Evolutionary conservation across 2,797 vertebrate genomes (phyloP), one percentile per base, ranked within the genome.

Genomic region (Cyprinella venusta): DNA sequence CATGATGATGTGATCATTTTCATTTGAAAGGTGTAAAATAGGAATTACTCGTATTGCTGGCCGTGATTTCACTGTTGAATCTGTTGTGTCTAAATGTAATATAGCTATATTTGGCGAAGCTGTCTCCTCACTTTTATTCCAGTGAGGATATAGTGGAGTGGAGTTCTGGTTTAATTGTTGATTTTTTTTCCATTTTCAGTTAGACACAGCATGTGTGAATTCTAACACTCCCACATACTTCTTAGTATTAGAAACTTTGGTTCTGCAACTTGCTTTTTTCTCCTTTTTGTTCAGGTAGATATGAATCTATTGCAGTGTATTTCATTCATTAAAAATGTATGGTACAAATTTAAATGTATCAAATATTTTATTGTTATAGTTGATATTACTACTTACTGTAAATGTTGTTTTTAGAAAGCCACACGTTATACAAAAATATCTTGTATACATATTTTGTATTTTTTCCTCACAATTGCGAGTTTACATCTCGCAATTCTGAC

Each of bases 181-280:
- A 30, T 42, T 21, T 15, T 21, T 2, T 70, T 70, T 24, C 65
- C 36, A 21, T 56, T 67, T 56, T 80, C 16, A 69, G 65, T 19
- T 16, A 80, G 18, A 42, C 52, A 42, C 36, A 40, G 56, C 50
- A 70, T 70, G 67, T 70, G 36, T 70, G 78, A 80, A 70, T 80
- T 70, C 65, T 80, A 45, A 80, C 78, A 80, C 78, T 79, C 50
- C 77, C 77, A 69, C 64, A 42, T 69, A 26, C 16, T 56, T 68
- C 38, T 40, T 56, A 26, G 48, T 69, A 68, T 36, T 56, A 30
- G 54, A 69, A 42, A 80, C 50, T 80, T 70, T 45, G 56, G 8
- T 76, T 24, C 61, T 40, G 24, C 36, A 18, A 54, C 61, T 50
- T 33, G 24, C 16, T 50, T 52, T 69, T 6, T 6, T 33, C 45